A percentile compares a stretch with the other conserved stretches of the same genome.
Conservation (phyloP, 2,113 vertebrate genomes). For the Lichenostomus cassidix region DNA sequence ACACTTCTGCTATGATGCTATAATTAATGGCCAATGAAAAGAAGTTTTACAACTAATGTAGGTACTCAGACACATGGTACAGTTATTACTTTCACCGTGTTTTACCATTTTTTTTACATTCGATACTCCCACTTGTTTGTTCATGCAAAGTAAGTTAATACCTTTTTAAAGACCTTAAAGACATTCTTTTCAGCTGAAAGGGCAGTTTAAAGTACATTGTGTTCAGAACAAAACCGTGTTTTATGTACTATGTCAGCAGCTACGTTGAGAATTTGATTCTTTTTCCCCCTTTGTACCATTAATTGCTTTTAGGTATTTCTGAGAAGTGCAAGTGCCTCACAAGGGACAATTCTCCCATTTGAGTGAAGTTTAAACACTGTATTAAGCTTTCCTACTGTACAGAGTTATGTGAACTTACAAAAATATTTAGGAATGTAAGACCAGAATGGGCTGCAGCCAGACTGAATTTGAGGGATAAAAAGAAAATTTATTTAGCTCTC, state of each 20-base stretch:
- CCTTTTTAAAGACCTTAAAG: constrained; percentile 27
- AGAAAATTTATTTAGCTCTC: not conserved
- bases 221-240: constrained; percentile 38
- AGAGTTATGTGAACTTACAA: not conserved
- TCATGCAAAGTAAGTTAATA: constrained; percentile 35
- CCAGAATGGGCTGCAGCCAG: not conserved
- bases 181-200: constrained; percentile 23
- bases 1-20: not conserved
- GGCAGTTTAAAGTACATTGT: constrained; percentile 11
- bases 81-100: not conserved
- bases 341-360: constrained; percentile 2
- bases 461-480: not conserved
- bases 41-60: not conserved
- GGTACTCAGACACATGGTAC: not conserved
- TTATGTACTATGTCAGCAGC: constrained; percentile 16
- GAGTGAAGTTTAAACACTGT: not conserved
- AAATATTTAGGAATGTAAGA: constrained; percentile 40
- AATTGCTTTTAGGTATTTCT: constrained; percentile 39
- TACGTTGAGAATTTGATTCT: constrained; percentile 31
- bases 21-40: not conserved
- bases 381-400: constrained; percentile 18
- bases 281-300: constrained; percentile 2
- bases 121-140: constrained; percentile 20
- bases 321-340: constrained; percentile 1
- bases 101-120: not conserved